phyloP scores from a whole-genome alignment of 92 coral and sea anemone genomes.

The Zoanthus solanderi region DNA sequence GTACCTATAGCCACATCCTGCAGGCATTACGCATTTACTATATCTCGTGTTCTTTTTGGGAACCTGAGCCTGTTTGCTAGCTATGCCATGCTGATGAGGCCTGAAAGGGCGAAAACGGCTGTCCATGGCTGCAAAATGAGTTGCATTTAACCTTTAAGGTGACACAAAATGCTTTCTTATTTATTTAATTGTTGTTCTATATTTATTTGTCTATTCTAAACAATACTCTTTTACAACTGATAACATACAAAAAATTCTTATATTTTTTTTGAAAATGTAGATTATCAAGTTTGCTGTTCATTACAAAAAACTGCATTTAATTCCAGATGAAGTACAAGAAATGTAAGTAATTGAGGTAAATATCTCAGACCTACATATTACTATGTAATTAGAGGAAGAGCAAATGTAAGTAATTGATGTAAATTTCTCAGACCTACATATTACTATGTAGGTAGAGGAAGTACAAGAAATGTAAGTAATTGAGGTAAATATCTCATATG shows the following conservation, averaged over 20 bases:
- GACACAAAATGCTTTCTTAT: too few species aligned
- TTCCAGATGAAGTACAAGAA: constrained; percentile 84
- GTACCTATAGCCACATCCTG: too few species aligned
- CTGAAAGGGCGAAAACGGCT: too few species aligned
- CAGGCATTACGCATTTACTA: too few species aligned
- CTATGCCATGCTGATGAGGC: too few species aligned
- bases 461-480: constrained; percentile 90
- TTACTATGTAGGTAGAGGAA: constrained; percentile 54
- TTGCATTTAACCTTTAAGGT: too few species aligned
- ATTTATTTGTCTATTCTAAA: too few species aligned
- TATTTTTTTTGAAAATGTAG: constrained; percentile 47
- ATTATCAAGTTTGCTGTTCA: constrained; percentile 76
- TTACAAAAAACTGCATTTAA: constrained; percentile 79
- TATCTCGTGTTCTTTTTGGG: too few species aligned
- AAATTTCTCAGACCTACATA: not conserved
- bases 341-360: constrained; percentile 68
- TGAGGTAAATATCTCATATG: not conserved
- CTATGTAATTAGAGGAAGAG: not conserved
- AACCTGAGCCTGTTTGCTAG: too few species aligned
- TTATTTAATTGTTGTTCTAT: too few species aligned
- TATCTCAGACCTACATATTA: not conserved
- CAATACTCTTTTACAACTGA: not conserved
- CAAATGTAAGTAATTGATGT: constrained; percentile 74
- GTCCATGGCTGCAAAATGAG: too few species aligned
- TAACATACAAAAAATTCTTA: not conserved